These are phyloP conservation scores for Sinonovacula constricta DNA, from an alignment of 1,140 invertebrate genomes.

Conservation along the genomic window DNA sequence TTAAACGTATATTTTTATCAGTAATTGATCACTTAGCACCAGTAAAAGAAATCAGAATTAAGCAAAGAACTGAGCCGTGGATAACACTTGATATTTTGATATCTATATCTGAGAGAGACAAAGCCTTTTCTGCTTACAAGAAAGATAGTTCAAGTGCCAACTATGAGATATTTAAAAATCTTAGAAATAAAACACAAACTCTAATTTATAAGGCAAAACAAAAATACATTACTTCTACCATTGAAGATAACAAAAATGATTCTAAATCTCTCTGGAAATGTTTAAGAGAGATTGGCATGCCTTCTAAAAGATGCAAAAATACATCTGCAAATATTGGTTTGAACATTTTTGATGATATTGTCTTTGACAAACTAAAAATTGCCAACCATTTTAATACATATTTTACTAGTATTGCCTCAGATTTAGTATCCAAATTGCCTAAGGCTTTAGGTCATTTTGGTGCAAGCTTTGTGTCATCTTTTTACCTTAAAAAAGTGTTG, in stretches of 20 bases:
- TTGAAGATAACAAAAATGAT: constrained; percentile 31
- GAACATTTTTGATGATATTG: background rate
- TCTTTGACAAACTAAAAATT: background rate
- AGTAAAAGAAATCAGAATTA: constrained; percentile 28
- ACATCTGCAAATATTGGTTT: background rate
- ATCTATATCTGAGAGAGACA: constrained; percentile 15
- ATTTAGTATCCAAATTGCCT: background rate
- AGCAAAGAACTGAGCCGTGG: constrained; percentile 32
- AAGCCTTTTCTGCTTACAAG: constrained; percentile 9
- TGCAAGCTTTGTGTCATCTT: background rate
- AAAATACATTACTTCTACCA: background rate
- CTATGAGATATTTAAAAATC: constrained; percentile 8
- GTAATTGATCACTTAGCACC: constrained; percentile 19
- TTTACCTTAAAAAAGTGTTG: background rate
- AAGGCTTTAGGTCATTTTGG: background rate
- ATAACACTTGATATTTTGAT: constrained; percentile 12
- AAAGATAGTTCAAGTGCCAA: background rate
- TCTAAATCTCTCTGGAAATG: constrained; percentile 36
- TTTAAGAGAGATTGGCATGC: constrained; percentile 25
- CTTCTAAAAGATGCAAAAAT: constrained; percentile 7
- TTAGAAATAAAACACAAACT: constrained; percentile 17
- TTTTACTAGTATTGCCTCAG: background rate
- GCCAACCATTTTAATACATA: background rate
- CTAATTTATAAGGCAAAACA: constrained; percentile 11
- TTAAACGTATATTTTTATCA: constrained; percentile 23